Conservation (phyloP, 2,888 invertebrate species). For the Schizaphis graminum region DNA sequence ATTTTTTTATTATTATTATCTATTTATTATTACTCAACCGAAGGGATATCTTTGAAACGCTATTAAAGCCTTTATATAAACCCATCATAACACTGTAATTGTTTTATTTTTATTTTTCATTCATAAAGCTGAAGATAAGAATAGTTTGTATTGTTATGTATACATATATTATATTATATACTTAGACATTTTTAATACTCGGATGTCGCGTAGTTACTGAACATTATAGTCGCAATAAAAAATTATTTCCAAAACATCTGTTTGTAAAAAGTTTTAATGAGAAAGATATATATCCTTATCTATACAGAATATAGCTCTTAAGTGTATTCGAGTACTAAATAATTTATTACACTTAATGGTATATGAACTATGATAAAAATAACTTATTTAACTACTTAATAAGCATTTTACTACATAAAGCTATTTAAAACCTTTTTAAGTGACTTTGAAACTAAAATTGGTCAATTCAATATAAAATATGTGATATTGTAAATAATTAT, state of each 20-base stretch:
- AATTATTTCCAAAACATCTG: slow-evolving; percentile 27
- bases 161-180: not conserved
- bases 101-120: not conserved
- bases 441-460: not conserved
- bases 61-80: not conserved
- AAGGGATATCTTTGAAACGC: not conserved
- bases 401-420: not conserved
- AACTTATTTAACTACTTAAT: not conserved
- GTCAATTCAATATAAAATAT: not conserved
- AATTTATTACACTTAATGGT: not conserved
- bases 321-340: not conserved
- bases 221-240: not conserved
- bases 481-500: too few relatives aligned
- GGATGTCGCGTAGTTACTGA: not conserved
- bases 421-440: not conserved
- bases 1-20: not conserved
- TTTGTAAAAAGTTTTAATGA: slow-evolving; percentile 40
- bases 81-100: not conserved
- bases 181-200: not conserved
- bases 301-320: not conserved
- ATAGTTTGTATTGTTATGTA: not conserved
- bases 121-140: not conserved
- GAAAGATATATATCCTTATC: slow-evolving; percentile 1
- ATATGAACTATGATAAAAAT: slow-evolving; percentile 19
- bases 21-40: not conserved